Base-by-base conservation (phyloP, 2,113 vertebrate species). In the Glaucidium brasilianum region DNA sequence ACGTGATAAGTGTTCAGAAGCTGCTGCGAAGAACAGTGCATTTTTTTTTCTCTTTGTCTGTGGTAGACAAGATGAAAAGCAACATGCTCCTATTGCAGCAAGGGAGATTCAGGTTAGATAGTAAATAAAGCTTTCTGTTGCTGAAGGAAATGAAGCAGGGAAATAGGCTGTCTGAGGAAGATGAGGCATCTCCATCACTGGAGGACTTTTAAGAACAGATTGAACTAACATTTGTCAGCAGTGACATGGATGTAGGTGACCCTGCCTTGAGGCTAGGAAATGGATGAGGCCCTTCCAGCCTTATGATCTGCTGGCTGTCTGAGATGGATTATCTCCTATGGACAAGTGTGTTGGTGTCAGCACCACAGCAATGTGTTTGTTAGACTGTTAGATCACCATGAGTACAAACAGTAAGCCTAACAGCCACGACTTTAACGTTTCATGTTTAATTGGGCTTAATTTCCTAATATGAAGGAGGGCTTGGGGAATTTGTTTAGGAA, bases 71-170 rank as follows among this genome's bases (percentile, higher is more conserved):
- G 32, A 76, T 83, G 58, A 81, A 93, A 94, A 84, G 47, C 60
- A 87, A 49, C 69, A 11, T 13, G 18, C 22, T 29, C 4, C 62
- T 56, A 1, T 11, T 87, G 62, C 63, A 91, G 15, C 43, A 85
- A n/a, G 72, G 49, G 34, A 91, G 49, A 66, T 94, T 56, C 34
- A 29, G 23, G 30, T 75, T 78, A 60, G 50, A 84, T 27, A 91
- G 66, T 35, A 35, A 87, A 81, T 87, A 85, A 95, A 81, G 60
- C 52, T 91, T 87, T 84, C 60, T 78, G 35, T 50, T 84, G 64
- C 66, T 75, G 69, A 60, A 96, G 81, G 66, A 96, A 94, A 92
- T 81, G 68, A 89, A 91, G 69, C 89, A 83, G 60, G 52, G 30
- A 80, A 91, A 89, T 84, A 72, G 47, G 15, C 45, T 96, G 68